Base-by-base conservation (phyloP, 2,113 vertebrate species). In the Gymnocephalus cernua region DNA sequence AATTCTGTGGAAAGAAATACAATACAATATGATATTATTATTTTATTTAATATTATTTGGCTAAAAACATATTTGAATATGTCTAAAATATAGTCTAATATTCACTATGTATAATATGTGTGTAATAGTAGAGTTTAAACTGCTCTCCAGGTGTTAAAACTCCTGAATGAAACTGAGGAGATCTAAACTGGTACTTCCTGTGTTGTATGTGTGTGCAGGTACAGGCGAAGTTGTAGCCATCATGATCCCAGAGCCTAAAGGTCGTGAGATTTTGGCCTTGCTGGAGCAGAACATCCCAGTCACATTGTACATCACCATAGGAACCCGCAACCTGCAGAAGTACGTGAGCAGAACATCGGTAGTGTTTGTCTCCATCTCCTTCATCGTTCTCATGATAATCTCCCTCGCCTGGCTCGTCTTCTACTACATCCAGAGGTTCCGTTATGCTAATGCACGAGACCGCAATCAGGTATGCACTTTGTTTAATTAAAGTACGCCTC, bases 381-480 rank as follows among this genome's bases (percentile, higher is more conserved):
- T 99, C 95, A 99, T 99, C 71, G 96, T 99, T 69, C 95, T 99
- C 88, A 99, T 99, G 98, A 99, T 98, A 95, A 99, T 99, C 93
- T 99, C 98, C 0, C 95, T 99, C 67, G 98, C 98, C 0, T 99
- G 98, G 98, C 96, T 99, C 47, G 97, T 99, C 94, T 99, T 99
- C 95, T 99, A 99, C 91, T 99, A 99, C 82, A 99, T 99, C 94
- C 98, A 99, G 95, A 95, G 98, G 64, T 99, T 99, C 89, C 97
- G 98, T 87, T 99, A 99, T 19, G 98, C 98, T 8, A 99, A 98
- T 41, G 97, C 97, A 81, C 96, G 98, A 50, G 98, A 99, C 91
- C 96, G 97, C 76, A 99, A 97, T 90, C 98, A 99, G 97, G 98
- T 98, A 94, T 89, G 19, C 51, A 25, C 50, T 35, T 51, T 41